Evolutionary conservation across 2,113 vertebrate species (phyloP).

Genomic region (Mustela lutreola): DNA sequence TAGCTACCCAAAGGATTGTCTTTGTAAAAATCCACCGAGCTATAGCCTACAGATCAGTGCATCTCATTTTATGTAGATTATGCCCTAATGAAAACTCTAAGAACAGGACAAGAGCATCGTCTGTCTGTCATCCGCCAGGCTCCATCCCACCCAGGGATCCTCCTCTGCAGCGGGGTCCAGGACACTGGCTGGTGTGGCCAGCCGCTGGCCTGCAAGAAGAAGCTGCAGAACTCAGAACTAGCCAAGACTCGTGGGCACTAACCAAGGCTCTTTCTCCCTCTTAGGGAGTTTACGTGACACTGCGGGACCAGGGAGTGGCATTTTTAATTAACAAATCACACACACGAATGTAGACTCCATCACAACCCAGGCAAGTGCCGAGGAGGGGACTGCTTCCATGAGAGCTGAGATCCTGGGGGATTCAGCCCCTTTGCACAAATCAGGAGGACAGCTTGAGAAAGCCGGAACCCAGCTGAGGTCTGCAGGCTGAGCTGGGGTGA

Average conservation of each 20-base stretch:
- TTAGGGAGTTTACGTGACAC: too few relatives aligned
- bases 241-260: rapidly evolving
- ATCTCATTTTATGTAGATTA: not conserved
- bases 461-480: not conserved
- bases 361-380: not conserved
- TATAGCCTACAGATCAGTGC: not conserved
- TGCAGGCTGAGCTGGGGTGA: not conserved
- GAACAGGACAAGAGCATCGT: not conserved
- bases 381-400: not conserved
- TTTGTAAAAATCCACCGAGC: not conserved
- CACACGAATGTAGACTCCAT: rapidly evolving
- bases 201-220: not conserved
- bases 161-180: not conserved
- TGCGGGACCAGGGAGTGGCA: not conserved
- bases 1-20: not conserved
- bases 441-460: not conserved
- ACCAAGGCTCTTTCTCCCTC: not conserved
- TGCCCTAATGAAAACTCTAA: not conserved
- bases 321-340: not conserved
- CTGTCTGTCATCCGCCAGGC: not conserved
- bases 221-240: not conserved
- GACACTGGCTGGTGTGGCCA: not conserved
- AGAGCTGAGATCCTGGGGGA: not conserved
- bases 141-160: not conserved
- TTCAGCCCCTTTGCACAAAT: not conserved